Conservation (phyloP, 1,140 invertebrate species). For the Helicoverpa zea region DNA sequence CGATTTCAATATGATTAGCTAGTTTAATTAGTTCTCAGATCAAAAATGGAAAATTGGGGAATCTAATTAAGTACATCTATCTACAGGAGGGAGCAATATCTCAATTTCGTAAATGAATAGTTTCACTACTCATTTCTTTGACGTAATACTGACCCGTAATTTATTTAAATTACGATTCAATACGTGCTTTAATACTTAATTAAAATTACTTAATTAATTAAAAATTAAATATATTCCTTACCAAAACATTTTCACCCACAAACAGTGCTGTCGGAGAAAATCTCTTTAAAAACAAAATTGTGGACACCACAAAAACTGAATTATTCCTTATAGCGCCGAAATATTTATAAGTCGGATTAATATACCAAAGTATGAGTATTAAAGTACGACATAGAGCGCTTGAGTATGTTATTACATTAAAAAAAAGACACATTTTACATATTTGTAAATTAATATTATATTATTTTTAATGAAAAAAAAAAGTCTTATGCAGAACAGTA, state of each 20-base stretch:
- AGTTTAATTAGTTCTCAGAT: too few relatives aligned
- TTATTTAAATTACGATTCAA: too few relatives aligned
- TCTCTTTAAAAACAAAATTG: not conserved
- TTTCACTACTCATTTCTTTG: too few relatives aligned
- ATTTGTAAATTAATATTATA: not conserved
- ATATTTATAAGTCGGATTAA: conserved; percentile 27
- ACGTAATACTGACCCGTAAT: not conserved
- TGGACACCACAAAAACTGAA: conserved; percentile 7
- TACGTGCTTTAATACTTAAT: too few relatives aligned
- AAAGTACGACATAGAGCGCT: not conserved
- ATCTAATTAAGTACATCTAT: not conserved
- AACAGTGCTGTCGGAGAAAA: not conserved
- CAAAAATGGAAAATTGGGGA: not conserved
- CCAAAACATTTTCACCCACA: not conserved
- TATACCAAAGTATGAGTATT: not conserved
- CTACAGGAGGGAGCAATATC: too few relatives aligned
- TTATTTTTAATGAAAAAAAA: not conserved
- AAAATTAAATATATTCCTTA: not conserved
- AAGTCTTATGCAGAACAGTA: too few relatives aligned
- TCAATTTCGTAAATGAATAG: not conserved
- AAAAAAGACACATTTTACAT: too few relatives aligned
- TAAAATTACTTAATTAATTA: not conserved
- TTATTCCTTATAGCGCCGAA: not conserved
- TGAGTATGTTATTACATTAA: too few relatives aligned
- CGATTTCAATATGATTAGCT: too few relatives aligned